Percentiles rank a stretch among this genome's conserved stretches.
Evolutionary conservation across 1,140 invertebrate genomes (phyloP).

Genomic region (Drosophila prosaltans): DNA sequence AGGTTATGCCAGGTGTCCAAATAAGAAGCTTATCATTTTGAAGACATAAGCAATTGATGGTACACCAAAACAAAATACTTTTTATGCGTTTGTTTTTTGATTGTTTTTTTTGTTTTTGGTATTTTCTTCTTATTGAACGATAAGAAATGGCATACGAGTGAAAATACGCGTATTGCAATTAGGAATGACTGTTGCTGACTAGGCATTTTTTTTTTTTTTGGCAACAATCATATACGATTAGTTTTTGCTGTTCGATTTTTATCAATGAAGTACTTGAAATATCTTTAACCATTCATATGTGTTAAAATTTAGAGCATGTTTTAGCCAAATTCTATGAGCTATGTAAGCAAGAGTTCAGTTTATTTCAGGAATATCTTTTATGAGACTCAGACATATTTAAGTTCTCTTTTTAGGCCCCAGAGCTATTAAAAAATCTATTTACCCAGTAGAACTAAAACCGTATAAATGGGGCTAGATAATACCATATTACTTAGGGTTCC

Average conservation of each 20-base stretch:
- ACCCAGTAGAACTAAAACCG: not conserved
- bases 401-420: too few relatives aligned
- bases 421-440: not conserved
- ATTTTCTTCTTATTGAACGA: not conserved
- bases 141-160: slow-evolving; percentile 2
- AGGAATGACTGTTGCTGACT: too few relatives aligned
- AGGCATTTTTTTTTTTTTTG: too few relatives aligned
- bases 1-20: slow-evolving; percentile 38
- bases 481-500: not conserved
- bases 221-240: too few relatives aligned
- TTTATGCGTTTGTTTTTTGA: not conserved
- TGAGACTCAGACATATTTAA: not conserved
- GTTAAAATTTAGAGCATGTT: too few relatives aligned
- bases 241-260: too few relatives aligned
- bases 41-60: not conserved
- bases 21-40: slow-evolving; percentile 50
- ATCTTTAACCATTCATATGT: too few relatives aligned
- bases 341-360: too few relatives aligned
- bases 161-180: not conserved
- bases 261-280: too few relatives aligned
- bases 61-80: not conserved
- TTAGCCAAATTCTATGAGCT: too few relatives aligned
- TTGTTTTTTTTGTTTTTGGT: not conserved
- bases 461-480: slow-evolving; percentile 27
- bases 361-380: too few relatives aligned